Percentiles rank a stretch among this genome's conserved stretches.
phyloP scores from a whole-genome alignment of 2,797 vertebrate species.

The Acestrorhynchus altus region DNA sequence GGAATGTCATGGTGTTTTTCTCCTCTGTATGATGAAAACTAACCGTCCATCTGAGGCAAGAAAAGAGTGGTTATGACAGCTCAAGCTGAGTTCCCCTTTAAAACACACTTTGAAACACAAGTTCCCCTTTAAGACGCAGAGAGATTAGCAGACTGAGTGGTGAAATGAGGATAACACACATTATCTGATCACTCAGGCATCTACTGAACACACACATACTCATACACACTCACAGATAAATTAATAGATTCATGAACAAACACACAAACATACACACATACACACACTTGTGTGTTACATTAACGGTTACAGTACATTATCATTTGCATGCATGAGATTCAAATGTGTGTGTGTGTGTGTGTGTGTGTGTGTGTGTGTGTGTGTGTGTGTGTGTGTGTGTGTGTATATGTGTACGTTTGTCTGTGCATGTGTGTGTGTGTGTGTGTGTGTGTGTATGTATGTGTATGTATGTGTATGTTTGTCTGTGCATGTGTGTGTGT shows the following conservation, averaged over 20 bases:
- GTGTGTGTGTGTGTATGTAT: no score
- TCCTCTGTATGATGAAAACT: conserved; percentile 37
- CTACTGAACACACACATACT: background rate
- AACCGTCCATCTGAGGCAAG: conserved; percentile 53
- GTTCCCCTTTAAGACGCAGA: conserved; percentile 32
- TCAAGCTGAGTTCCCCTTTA: conserved; percentile 46
- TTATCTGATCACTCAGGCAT: conserved; percentile 50
- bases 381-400: conserved; percentile 11
- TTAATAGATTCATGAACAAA: no score
- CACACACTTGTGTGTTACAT: no score
- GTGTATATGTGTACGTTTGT: no score
- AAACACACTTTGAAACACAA: conserved; percentile 15
- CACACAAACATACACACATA: background rate
- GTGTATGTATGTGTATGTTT: no score
- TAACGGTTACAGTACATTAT: no score
- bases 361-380: conserved; percentile 23
- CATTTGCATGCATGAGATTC: no score
- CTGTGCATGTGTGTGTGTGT: no score
- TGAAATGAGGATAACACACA: conserved; percentile 57
- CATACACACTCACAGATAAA: conserved; percentile 3
- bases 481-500: no score
- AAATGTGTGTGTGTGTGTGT: conserved; percentile 8
- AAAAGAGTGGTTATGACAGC: conserved; percentile 45
- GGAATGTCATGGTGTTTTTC: background rate
- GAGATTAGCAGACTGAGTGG: conserved; percentile 30